phyloP scores from a whole-genome alignment of 2,888 invertebrate species.

The Lepas anatifera region DNA sequence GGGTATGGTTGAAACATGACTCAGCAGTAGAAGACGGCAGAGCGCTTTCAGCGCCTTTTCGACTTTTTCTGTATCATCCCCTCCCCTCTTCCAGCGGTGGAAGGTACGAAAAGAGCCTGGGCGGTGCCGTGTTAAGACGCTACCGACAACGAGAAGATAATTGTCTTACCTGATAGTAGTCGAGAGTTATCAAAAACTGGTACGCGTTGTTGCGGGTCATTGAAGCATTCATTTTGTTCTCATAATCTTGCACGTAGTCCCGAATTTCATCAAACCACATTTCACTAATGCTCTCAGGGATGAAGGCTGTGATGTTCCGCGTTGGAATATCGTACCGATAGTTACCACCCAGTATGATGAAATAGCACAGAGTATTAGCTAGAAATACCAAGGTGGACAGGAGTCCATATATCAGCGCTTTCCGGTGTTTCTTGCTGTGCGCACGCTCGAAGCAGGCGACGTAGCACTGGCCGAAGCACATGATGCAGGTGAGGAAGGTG shows the following conservation, averaged over 20 bases:
- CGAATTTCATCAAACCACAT: neutral
- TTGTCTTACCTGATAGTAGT: too few relatives aligned
- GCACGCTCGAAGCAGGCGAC: neutral
- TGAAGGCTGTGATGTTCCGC: neutral
- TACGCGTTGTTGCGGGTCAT: neutral
- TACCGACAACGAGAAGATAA: too few relatives aligned
- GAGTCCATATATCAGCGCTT: neutral
- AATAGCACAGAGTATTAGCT: neutral
- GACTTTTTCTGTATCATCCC: too few relatives aligned
- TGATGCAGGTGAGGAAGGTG: constrained; percentile 1
- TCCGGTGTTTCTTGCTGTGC: neutral
- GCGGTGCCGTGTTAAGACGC: too few relatives aligned
- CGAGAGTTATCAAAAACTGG: neutral
- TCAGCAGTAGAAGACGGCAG: too few relatives aligned
- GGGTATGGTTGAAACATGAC: too few relatives aligned
- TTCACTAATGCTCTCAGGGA: neutral
- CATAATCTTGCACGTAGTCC: neutral
- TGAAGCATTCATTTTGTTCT: neutral
- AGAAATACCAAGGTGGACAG: neutral
- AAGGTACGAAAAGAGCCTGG: too few relatives aligned
- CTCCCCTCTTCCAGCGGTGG: too few relatives aligned
- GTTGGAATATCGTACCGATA: neutral
- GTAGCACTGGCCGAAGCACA: constrained; percentile 5
- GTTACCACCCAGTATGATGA: neutral
- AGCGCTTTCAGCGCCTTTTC: too few relatives aligned